Evolutionary conservation across 2,888 invertebrate genomes (phyloP).

Genomic region (Sussaba pulchella): DNA sequence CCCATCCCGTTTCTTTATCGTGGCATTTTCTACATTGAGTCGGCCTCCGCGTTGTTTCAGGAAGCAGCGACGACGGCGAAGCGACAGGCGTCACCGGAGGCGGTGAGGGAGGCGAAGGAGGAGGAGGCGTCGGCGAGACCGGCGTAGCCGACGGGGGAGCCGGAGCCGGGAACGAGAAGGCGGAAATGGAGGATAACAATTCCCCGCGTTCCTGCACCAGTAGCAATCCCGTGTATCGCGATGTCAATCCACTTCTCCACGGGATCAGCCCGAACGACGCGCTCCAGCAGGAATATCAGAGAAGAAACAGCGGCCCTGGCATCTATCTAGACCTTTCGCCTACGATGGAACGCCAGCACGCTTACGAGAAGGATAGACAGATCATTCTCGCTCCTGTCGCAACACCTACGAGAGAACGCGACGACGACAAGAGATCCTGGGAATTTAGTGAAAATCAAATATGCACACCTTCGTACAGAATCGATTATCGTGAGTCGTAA

Average conservation of each 20-base stretch:
- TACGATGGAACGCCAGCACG: conserved; percentile 68
- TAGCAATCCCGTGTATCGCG: conserved; percentile 73
- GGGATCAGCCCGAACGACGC: conserved; percentile 72
- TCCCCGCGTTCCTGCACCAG: conserved; percentile 68
- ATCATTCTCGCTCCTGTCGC: conserved; percentile 34
- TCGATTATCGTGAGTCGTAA: conserved; percentile 75
- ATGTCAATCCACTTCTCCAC: conserved; percentile 73
- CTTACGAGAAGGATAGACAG: conserved; percentile 68
- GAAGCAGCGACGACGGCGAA: conserved; percentile 86
- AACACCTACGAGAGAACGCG: conserved; percentile 62
- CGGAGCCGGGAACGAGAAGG: conserved; percentile 88
- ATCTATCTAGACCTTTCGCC: conserved; percentile 70
- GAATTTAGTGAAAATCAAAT: conserved; percentile 72
- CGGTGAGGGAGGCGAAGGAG: conserved; percentile 82
- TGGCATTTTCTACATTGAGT: conserved; percentile 37
- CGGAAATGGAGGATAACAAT: conserved; percentile 71
- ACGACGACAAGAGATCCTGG: conserved; percentile 77
- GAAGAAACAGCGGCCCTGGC: conserved; percentile 52
- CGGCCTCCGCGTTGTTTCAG: conserved; percentile 71
- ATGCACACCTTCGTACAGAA: conserved; percentile 66
- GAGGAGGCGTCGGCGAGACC: conserved; percentile 85
- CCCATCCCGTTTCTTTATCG: conserved; percentile 6
- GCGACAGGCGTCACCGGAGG: conserved; percentile 78
- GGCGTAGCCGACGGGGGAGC: conserved; percentile 80
- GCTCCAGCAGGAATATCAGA: conserved; percentile 66